A percentile compares a stretch with the other conserved stretches of the same genome.
Evolutionary conservation across 2,113 vertebrate genomes (phyloP).

Genomic region (Mohoua ochrocephala): DNA sequence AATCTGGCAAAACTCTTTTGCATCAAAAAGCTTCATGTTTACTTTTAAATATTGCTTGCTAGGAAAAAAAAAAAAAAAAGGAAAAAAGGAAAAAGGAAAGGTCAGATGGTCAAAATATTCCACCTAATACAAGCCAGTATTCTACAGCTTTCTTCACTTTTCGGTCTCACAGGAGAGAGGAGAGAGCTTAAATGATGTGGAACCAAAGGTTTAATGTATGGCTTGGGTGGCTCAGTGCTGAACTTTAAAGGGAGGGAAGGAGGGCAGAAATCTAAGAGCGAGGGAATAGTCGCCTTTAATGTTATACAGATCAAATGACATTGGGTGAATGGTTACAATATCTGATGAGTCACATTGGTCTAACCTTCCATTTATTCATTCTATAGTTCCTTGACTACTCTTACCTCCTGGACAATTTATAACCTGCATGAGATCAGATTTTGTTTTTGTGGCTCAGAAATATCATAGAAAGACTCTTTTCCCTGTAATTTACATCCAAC

Average conservation of each 20-base stretch:
- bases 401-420: constrained; percentile 34
- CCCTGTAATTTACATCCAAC: neutral
- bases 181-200: neutral
- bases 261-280: neutral
- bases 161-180: neutral
- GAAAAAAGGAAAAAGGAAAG: neutral
- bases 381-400: neutral
- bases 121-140: neutral
- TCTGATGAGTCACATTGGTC: constrained; percentile 22
- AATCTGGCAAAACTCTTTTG: constrained; percentile 1
- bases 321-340: constrained; percentile 9
- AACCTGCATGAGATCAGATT: constrained; percentile 19
- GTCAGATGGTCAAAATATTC: neutral
- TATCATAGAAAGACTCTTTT: neutral
- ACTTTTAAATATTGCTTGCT: constrained; percentile 30
- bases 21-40: constrained; percentile 8
- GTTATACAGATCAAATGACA: constrained; percentile 33
- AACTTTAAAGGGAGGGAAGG: constrained; percentile 25
- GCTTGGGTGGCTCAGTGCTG: neutral
- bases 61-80: neutral
- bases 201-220: constrained; percentile 41
- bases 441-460: neutral
- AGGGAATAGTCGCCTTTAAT: neutral
- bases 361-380: constrained; percentile 37
- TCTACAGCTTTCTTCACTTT: neutral